phyloP scores from a whole-genome alignment of 2,113 vertebrate species.

The Microcebus griseorufus region DNA sequence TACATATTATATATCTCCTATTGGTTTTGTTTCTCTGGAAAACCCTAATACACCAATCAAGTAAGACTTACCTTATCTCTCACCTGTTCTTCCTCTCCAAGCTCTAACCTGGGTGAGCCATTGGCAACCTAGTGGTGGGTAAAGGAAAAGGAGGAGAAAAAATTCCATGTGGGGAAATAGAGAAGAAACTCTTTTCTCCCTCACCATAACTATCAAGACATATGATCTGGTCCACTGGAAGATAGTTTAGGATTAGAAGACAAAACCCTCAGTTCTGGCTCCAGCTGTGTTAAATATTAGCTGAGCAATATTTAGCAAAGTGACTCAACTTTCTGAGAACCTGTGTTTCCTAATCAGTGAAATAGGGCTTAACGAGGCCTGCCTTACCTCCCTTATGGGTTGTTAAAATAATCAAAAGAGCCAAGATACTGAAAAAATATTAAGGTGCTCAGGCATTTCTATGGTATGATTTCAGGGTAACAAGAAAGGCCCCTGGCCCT shows the following conservation, averaged over 20 bases:
- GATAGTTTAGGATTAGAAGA: conserved; percentile 10
- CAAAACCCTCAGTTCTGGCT: not conserved
- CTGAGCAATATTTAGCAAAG: not conserved
- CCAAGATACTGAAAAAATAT: not conserved
- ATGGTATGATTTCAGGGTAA: not conserved
- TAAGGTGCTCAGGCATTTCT: not conserved
- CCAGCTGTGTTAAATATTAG: not conserved
- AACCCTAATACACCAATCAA: not conserved
- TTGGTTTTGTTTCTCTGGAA: not conserved
- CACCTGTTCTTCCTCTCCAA: not conserved
- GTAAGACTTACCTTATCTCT: not conserved
- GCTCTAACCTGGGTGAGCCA: not conserved
- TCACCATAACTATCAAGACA: not conserved
- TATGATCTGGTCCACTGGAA: not conserved
- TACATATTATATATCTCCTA: not conserved
- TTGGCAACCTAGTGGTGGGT: not conserved
- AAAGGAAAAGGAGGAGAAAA: not conserved
- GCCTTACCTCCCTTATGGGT: not conserved
- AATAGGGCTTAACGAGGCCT: not conserved
- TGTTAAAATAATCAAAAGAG: conserved; percentile 11
- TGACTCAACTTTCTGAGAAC: conserved; percentile 10
- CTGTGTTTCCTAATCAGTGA: not conserved
- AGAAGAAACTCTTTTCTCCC: not conserved
- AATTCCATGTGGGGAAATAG: not conserved
- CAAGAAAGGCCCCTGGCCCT: not conserved